Conservation (phyloP, 2,888 invertebrate genomes). For the Listrodromus nycthemerus region DNA sequence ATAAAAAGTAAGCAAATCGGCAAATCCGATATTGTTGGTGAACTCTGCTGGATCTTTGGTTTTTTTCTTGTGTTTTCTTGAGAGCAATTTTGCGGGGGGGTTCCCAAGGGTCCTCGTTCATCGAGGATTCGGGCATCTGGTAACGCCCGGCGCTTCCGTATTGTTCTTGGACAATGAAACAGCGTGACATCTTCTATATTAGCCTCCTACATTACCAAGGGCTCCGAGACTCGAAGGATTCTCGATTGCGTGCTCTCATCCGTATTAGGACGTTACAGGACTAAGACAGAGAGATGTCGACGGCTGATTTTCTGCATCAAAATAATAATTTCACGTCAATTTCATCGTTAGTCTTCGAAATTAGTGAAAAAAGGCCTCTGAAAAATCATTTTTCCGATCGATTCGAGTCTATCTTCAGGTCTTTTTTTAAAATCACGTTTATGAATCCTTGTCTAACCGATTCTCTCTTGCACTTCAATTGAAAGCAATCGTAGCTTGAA, state of each 20-base stretch:
- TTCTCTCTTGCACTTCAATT: not conserved
- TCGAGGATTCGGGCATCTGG: constrained; percentile 61
- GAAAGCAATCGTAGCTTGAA: constrained; percentile 19
- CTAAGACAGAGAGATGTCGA: not conserved
- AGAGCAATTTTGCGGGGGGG: constrained; percentile 17
- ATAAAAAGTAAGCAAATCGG: no score
- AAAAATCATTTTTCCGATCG: no score
- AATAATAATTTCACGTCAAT: not conserved
- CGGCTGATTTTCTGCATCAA: not conserved
- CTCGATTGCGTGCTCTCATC: constrained; percentile 2
- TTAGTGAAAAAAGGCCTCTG: no score
- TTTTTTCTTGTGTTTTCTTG: not conserved
- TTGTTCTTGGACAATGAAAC: constrained; percentile 71
- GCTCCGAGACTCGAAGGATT: not conserved
- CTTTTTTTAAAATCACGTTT: no score
- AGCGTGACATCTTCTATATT: constrained; percentile 79
- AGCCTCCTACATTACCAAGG: constrained; percentile 78
- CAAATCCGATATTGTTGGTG: not conserved
- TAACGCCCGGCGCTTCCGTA: constrained; percentile 62
- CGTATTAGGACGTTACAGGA: not conserved
- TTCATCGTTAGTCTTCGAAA: no score
- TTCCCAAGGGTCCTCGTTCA: constrained; percentile 6
- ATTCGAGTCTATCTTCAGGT: no score
- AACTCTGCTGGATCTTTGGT: not conserved
- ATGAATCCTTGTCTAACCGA: not conserved